phyloP scores from a whole-genome alignment of 2,113 vertebrate species.

The Pyxicephalus adspersus region DNA sequence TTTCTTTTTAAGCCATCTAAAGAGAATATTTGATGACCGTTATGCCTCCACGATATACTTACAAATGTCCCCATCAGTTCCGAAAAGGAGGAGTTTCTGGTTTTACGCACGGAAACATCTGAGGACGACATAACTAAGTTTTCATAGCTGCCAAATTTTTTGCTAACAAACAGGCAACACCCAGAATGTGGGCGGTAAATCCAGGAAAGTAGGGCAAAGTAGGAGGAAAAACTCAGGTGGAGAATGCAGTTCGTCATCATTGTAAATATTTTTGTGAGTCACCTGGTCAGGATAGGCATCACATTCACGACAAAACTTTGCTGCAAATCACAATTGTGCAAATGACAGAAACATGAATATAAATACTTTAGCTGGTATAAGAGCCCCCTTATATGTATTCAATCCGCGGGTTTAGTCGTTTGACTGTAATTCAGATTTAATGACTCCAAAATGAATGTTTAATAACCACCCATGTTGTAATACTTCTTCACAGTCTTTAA shows the following conservation, averaged over 20 bases:
- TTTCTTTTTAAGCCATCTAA: no score
- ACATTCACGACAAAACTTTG: no score
- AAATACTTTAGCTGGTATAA: no score
- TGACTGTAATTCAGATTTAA: background rate
- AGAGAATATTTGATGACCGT: no score
- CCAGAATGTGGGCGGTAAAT: slow-evolving; percentile 2
- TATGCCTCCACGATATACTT: no score
- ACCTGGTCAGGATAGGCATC: background rate
- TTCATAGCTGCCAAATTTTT: slow-evolving; percentile 15
- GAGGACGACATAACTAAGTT: background rate
- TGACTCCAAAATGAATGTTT: background rate
- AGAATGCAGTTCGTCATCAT: background rate
- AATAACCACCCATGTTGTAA: background rate
- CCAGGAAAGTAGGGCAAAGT: background rate
- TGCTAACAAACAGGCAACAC: slow-evolving; percentile 7
- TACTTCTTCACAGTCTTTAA: background rate
- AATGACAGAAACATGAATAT: no score
- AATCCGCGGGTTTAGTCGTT: no score
- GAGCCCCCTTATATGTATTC: no score
- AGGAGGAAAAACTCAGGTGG: background rate
- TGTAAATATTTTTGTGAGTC: background rate
- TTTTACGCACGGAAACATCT: slow-evolving; percentile 2
- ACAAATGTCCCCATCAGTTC: background rate
- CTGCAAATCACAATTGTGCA: no score
- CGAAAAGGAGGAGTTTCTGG: background rate